Evolutionary conservation across 2,797 vertebrate species (phyloP), one percentile per base, ranked within the genome.

Genomic region (Pantherophis alleghaniensis): DNA sequence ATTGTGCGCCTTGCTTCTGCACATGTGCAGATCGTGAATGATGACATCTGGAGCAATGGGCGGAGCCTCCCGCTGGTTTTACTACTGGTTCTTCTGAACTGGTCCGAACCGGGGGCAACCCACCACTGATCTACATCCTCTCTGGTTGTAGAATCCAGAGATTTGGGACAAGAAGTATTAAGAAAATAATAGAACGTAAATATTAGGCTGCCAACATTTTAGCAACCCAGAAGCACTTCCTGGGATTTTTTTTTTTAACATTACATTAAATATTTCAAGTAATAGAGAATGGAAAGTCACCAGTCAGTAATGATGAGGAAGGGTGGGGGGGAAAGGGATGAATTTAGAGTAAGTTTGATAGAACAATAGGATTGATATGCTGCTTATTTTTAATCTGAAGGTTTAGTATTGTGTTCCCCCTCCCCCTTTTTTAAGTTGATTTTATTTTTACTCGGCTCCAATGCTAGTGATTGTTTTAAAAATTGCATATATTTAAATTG

Each of bases 211-310:
- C 18, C 94, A 66, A 95, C 96, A 96, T 95, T 94, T 89, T 92
- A 94, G 94, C 94, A 93, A 61, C 95, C 93, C 74, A 95, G 93
- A 96, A 93, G 87, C 94, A 93, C 94, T 93, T 96, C 95, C 22
- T 94, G 86, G 28, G 9, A 95, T 87, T 16, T 47, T 74, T 94
- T 94, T 94, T 0, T 95, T 94, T 94, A 93, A 92, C 87, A 74
- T 92, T 90, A 28, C 2, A 95, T 56, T 47, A 47, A 90, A 14
- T 12, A 92, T 87, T 53, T 2, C 0, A 0, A 94, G 94, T 66
- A 69, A 95, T n/a, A 55, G 18, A 89, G 90, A 14, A 1, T 87
- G 79, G 79, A 92, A 88, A 88, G 91, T 5, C 94, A 22, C 16
- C 28, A 92, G 83, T 32, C 74, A 66, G 93, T 92, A 94, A 74